Conservation (phyloP, 2,797 vertebrate genomes). For the Gorsachius magnificus region DNA sequence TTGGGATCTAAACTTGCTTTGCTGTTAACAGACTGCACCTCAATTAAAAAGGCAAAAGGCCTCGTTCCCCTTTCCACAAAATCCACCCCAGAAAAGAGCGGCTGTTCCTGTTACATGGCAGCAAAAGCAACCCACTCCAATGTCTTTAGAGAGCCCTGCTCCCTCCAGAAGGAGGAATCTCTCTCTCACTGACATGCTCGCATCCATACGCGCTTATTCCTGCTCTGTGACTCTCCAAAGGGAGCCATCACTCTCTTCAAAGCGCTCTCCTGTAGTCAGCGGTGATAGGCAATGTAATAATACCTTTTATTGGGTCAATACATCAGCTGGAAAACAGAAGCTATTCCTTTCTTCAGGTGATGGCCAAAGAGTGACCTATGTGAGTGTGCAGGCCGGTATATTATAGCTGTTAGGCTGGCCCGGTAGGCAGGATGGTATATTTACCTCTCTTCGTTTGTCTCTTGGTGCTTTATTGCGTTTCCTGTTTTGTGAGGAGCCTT, state of each 20-base stretch:
- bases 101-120: background rate
- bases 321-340: slow-evolving; percentile 74
- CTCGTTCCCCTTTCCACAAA: background rate
- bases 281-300: slow-evolving; percentile 64
- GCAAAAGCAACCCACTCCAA: background rate
- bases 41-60: background rate
- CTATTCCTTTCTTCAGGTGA: slow-evolving; percentile 30
- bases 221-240: slow-evolving; percentile 28
- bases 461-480: slow-evolving; percentile 35
- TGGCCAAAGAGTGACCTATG: slow-evolving; percentile 53
- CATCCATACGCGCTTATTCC: background rate
- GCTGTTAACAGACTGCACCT: too few relatives aligned
- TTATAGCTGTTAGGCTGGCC: background rate
- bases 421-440: background rate
- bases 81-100: background rate
- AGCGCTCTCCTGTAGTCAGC: slow-evolving; percentile 47
- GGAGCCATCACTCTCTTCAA: slow-evolving; percentile 57
- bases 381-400: background rate
- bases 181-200: background rate
- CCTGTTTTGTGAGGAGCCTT: slow-evolving; percentile 32
- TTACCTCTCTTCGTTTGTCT: slow-evolving; percentile 40
- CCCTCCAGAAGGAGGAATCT: background rate
- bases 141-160: background rate
- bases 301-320: slow-evolving; percentile 72
- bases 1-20: background rate